These are phyloP conservation scores for Myotis brandtii DNA, from an alignment of 2,113 vertebrate species.

Conservation along the genomic window DNA sequence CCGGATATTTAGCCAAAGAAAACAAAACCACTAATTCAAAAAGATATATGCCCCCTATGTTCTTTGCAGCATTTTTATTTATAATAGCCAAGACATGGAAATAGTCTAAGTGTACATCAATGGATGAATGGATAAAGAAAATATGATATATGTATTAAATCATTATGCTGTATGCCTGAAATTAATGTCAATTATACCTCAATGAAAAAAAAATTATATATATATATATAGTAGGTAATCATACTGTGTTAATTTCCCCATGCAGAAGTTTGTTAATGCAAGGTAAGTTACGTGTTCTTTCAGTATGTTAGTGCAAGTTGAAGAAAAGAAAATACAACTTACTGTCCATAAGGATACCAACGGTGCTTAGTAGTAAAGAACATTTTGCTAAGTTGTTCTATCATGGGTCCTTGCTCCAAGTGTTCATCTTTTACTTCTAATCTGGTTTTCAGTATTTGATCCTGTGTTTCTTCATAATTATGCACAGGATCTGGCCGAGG, in stretches of 20 bases:
- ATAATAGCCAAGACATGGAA: neutral
- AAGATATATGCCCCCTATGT: neutral
- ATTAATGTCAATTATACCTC: neutral
- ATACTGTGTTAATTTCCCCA: neutral
- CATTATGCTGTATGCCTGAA: neutral
- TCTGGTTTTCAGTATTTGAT: constrained; percentile 93
- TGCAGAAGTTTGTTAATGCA: neutral
- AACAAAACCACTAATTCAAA: neutral
- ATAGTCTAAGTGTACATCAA: neutral
- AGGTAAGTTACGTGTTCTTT: neutral
- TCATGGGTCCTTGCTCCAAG: constrained; percentile 85
- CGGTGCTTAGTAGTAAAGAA: constrained; percentile 98
- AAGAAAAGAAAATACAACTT: constrained; percentile 82
- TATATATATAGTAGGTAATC: neutral
- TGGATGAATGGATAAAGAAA: neutral
- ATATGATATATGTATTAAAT: neutral
- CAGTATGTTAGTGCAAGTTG: neutral
- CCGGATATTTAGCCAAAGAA: neutral
- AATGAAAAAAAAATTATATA: neutral
- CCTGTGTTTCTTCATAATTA: constrained; percentile 91
- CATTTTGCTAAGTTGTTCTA: constrained; percentile 96
- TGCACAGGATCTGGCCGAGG: constrained; percentile 88
- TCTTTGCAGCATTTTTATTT: neutral
- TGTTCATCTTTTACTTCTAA: constrained; percentile 85
- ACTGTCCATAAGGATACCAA: constrained; percentile 97